Evolutionary conservation across 2,888 invertebrate species (phyloP).

Genomic region (Dolichomitus sp.): DNA sequence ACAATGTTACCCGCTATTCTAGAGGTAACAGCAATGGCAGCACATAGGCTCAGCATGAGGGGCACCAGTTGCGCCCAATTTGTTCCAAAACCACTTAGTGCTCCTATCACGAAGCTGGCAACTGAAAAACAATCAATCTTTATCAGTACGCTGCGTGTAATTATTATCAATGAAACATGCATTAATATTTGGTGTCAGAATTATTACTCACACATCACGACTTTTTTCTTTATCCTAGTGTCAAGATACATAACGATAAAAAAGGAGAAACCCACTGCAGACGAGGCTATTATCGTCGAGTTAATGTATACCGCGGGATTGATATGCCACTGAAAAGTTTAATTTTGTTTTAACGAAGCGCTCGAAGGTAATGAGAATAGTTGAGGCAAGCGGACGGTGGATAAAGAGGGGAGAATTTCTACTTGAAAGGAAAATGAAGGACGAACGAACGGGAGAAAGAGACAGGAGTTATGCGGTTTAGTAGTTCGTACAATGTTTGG

Average conservation of each 20-base stretch:
- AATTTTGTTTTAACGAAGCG: constrained; percentile 60
- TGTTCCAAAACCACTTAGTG: constrained; percentile 79
- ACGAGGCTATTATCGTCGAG: constrained; percentile 81
- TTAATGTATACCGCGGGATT: constrained; percentile 79
- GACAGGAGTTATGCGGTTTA: not conserved
- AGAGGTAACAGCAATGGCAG: constrained; percentile 79
- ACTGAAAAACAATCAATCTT: constrained; percentile 69
- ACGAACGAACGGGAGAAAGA: constrained; percentile 54
- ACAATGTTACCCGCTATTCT: constrained; percentile 82
- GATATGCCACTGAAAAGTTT: constrained; percentile 78
- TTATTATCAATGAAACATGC: constrained; percentile 10
- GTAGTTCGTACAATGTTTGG: constrained; percentile 45
- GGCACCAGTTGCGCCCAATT: constrained; percentile 82
- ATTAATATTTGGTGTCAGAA: too few relatives aligned
- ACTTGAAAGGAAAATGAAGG: constrained; percentile 32
- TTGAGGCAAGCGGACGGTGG: constrained; percentile 42
- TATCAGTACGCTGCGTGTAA: not conserved
- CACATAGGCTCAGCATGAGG: constrained; percentile 79
- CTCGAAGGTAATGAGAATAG: constrained; percentile 54
- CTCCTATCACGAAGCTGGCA: constrained; percentile 75
- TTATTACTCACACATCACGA: constrained; percentile 77
- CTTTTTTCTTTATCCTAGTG: constrained; percentile 73
- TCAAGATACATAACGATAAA: constrained; percentile 72
- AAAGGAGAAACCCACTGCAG: constrained; percentile 80
- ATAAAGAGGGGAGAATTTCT: constrained; percentile 39